Evolutionary conservation across 2,797 vertebrate species (phyloP).

Genomic region (Phylloscopus collybita): DNA sequence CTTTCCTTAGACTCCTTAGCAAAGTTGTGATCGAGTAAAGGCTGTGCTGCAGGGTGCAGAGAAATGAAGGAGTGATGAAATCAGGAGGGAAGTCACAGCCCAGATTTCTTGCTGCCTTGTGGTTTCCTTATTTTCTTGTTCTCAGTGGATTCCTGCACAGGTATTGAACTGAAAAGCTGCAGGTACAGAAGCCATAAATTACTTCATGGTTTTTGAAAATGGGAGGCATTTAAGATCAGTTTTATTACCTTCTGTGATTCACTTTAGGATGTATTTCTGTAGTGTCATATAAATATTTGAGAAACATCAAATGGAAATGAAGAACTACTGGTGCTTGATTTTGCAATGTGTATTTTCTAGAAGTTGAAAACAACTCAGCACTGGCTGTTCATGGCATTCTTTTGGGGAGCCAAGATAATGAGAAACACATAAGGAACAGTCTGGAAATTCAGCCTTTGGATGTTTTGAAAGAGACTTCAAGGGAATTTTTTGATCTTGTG

Average conservation of each 20-base stretch:
- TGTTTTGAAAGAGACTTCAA: not conserved
- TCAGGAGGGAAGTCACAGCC: not conserved
- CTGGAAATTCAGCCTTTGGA: not conserved
- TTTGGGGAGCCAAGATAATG: not conserved
- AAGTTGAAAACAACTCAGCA: not conserved
- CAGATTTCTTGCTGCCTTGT: slow-evolving; percentile 7
- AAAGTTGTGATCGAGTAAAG: not conserved
- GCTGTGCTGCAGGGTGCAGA: not conserved
- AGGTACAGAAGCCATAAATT: not conserved
- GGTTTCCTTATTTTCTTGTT: not conserved
- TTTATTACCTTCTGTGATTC: not conserved
- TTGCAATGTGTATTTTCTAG: not conserved
- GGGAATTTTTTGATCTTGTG: not conserved
- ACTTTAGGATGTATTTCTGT: not conserved
- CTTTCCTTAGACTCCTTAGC: not conserved
- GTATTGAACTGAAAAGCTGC: not conserved
- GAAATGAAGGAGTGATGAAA: not conserved
- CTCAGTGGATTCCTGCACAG: slow-evolving; percentile 8
- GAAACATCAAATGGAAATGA: not conserved
- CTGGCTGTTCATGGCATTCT: not conserved
- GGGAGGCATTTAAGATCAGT: not conserved
- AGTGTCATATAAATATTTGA: not conserved
- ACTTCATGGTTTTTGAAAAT: not conserved
- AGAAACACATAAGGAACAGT: not conserved
- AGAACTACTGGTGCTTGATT: not conserved